Conservation (phyloP, 92 coral and sea anemone species). For the Meandrina meandrites region DNA sequence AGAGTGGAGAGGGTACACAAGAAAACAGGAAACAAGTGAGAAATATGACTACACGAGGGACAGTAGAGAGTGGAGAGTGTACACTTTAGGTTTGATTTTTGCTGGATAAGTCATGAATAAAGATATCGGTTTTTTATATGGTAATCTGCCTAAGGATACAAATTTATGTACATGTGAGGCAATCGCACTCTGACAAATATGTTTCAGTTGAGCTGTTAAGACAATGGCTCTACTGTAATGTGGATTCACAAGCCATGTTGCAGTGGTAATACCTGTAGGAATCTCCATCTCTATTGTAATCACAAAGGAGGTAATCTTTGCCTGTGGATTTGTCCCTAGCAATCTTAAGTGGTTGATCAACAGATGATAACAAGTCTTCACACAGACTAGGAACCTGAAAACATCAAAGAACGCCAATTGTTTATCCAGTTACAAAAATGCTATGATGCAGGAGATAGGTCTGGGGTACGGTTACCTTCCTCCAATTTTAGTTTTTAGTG, state of each 20-base stretch:
- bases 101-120: no score
- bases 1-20: no score
- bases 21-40: neutral
- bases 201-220: neutral
- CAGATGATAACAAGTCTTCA: conserved; percentile 95
- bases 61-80: no score
- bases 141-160: no score
- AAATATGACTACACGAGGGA: neutral
- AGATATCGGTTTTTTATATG: no score
- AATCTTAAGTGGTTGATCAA: conserved; percentile 97
- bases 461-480: no score
- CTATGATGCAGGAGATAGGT: no score
- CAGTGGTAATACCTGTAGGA: conserved; percentile 77
- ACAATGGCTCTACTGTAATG: neutral
- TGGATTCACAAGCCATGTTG: neutral
- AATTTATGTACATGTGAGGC: no score
- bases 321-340: conserved; percentile 97
- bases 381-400: conserved; percentile 88
- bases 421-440: no score
- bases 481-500: no score
- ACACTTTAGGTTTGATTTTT: no score
- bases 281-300: conserved; percentile 98
- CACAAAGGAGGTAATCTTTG: conserved; percentile 96
- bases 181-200: no score
- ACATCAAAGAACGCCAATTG: neutral